A percentile compares a stretch with the other conserved stretches of the same genome.
Conservation (phyloP, 2,888 invertebrate genomes). For the Amphimallon solstitiale region DNA sequence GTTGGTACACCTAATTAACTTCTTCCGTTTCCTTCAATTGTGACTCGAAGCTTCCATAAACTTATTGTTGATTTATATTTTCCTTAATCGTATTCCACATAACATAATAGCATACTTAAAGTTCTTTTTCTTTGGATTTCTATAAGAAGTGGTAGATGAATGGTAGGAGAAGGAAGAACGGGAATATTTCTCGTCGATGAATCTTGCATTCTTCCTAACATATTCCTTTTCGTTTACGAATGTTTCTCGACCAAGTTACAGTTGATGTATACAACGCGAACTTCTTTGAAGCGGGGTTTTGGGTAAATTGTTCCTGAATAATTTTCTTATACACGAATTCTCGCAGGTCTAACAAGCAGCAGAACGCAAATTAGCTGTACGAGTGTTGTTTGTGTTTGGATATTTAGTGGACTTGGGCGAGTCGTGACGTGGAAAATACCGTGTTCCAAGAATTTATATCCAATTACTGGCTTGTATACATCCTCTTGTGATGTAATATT, state of each 20-base stretch:
- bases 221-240: too few relatives aligned
- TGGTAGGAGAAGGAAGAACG: too few relatives aligned
- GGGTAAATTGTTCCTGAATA: not conserved
- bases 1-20: conserved; percentile 31
- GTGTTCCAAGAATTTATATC: conserved; percentile 21
- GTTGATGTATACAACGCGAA: not conserved
- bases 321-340: conserved; percentile 14
- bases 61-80: conserved; percentile 14
- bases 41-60: not conserved
- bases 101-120: not conserved
- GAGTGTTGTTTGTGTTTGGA: not conserved
- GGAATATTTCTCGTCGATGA: too few relatives aligned
- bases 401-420: not conserved
- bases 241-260: not conserved
- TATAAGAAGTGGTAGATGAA: not conserved
- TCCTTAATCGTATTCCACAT: not conserved
- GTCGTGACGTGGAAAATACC: not conserved
- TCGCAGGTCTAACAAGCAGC: not conserved
- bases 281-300: not conserved
- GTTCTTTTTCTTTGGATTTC: conserved; percentile 11
- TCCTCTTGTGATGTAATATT: conserved; percentile 3
- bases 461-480: conserved; percentile 1
- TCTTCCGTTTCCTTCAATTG: conserved; percentile 15
- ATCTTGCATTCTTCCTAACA: too few relatives aligned
- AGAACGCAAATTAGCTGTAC: conserved; percentile 15